These are phyloP conservation scores for Ellobium chinense DNA, from an alignment of 2,888 invertebrate species.

Conservation along the genomic window DNA sequence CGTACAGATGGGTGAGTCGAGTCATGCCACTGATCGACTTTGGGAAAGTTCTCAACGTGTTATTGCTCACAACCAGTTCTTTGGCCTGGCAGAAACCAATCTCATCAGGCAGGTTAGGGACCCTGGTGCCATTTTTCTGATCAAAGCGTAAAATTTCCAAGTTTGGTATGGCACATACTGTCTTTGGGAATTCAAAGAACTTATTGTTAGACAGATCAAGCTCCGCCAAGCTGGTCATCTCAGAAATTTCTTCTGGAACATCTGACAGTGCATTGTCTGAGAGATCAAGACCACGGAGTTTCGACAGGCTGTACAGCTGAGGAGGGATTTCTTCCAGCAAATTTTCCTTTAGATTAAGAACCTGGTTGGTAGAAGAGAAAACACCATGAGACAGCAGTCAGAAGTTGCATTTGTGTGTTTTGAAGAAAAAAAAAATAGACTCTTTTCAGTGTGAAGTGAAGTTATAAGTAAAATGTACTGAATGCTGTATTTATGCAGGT, in stretches of 20 bases:
- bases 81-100: constrained; percentile 62
- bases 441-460: no score
- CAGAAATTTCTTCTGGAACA: constrained; percentile 64
- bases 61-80: constrained; percentile 70
- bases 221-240: constrained; percentile 62
- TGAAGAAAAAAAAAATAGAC: no score
- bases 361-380: no score
- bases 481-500: no score
- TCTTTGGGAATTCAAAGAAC: constrained; percentile 72
- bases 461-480: no score
- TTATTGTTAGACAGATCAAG: constrained; percentile 73
- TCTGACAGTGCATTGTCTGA: constrained; percentile 64
- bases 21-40: constrained; percentile 65
- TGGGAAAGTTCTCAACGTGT: constrained; percentile 68
- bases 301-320: constrained; percentile 66
- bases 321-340: constrained; percentile 62
- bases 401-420: no score
- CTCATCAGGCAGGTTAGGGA: constrained; percentile 69
- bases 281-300: constrained; percentile 66
- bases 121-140: constrained; percentile 65
- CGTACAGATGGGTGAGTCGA: constrained; percentile 66
- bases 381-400: no score
- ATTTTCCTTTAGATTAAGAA: constrained; percentile 63
- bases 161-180: constrained; percentile 67
- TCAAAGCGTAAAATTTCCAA: constrained; percentile 68